Percentiles rank a stretch among this genome's conserved stretches.
phyloP scores from a whole-genome alignment of 2,113 vertebrate genomes.

The Buteo buteo region DNA sequence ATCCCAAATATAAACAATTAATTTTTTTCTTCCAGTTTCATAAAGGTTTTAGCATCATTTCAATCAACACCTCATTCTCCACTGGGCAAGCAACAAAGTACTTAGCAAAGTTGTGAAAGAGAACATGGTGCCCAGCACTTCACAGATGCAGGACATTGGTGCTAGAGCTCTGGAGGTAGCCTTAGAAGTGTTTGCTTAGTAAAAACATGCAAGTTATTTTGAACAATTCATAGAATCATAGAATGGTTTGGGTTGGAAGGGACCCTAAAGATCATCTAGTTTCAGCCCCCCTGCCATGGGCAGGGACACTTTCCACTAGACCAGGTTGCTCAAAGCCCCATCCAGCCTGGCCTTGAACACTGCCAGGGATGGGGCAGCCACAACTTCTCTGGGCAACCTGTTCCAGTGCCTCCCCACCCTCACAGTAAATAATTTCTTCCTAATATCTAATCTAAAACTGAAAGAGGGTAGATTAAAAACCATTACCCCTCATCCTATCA shows the following conservation, averaged over 20 bases:
- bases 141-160: background rate
- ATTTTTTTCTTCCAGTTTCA: background rate
- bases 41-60: background rate
- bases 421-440: background rate
- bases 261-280: background rate
- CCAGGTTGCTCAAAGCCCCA: background rate
- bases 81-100: background rate
- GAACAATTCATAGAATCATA: background rate
- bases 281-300: too few species aligned
- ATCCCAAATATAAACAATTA: background rate
- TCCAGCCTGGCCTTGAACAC: too few species aligned
- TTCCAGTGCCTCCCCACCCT: background rate
- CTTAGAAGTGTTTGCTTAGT: background rate
- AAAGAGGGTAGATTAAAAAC: too few species aligned
- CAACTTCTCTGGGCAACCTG: background rate
- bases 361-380: too few species aligned
- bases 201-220: background rate
- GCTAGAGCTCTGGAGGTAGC: background rate
- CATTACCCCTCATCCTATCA: too few species aligned
- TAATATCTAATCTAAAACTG: too few species aligned
- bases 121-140: background rate
- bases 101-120: background rate
- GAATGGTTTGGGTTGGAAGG: background rate
- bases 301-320: background rate
- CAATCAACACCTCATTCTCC: background rate